Evolutionary conservation across 2,888 invertebrate species (phyloP), one percentile per base, ranked within the genome.

Genomic region (Chalcosyrphus nemorum): DNA sequence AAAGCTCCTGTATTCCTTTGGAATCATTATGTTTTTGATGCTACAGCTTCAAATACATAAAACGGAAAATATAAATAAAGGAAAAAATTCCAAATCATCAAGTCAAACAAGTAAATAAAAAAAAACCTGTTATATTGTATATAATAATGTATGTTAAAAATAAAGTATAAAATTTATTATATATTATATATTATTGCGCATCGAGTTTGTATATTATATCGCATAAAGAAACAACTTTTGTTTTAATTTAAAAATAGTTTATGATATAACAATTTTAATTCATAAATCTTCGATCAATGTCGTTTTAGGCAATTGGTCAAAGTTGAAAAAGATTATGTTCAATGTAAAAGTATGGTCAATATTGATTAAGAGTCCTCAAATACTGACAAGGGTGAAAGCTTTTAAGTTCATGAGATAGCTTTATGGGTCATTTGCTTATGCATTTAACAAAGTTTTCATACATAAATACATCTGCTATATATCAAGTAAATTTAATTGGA

Each of bases 291-390:
- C 70, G 85, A 54, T 85, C 86, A 82, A 70, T 86, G 86, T 81
- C 86, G 86, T 86, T 86, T 82, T 86, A 86, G 82, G 80, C 82
- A 82, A 77, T 81, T 82, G 80, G 76, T 82, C 77, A 17, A 13
- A 11, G 38, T 27, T n/a, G n/a, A n/a, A 66, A 7, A 27, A 38
- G 13, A 38, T n/a, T 0, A 13, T 38, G 4, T 29, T 29, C 29
- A 7, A 29, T 29, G 24, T 24, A 24, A 4, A 24, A 24, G 24
- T 4, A 24, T 24, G 24, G 24, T 24, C 2, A 4, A 24, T 4
- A 2, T 24, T 24, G n/a, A n/a, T n/a, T n/a, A n/a, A n/a, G n/a
- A n/a, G n/a, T n/a, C n/a, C n/a, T n/a, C n/a, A n/a, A n/a, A n/a
- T n/a, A n/a, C n/a, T n/a, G n/a, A n/a, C n/a, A n/a, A n/a, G n/a